Evolutionary conservation across 2,113 vertebrate genomes (phyloP).

Genomic region (Athene noctua): DNA sequence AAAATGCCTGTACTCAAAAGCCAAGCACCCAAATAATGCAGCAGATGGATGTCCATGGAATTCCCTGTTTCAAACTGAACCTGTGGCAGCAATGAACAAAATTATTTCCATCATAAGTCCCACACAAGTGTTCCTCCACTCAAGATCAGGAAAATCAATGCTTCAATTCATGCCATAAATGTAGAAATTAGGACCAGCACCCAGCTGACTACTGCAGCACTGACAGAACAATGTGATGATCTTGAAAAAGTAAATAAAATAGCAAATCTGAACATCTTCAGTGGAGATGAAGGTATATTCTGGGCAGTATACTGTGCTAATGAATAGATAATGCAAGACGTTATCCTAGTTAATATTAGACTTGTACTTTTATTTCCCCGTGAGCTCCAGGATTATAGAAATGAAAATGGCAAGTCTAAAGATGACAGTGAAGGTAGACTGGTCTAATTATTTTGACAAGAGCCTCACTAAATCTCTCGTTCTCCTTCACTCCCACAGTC

Average conservation of each 20-base stretch:
- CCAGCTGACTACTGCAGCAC: background rate
- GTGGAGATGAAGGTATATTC: background rate
- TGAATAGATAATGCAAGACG: background rate
- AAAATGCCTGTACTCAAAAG: background rate
- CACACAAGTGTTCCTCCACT: background rate
- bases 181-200: background rate
- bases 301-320: background rate
- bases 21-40: background rate
- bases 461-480: background rate
- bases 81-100: background rate
- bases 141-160: background rate
- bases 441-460: background rate
- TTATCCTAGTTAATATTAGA: background rate
- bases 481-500: background rate
- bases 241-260: background rate
- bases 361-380: background rate
- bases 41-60: background rate
- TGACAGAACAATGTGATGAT: background rate
- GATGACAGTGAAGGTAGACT: background rate
- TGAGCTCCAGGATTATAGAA: background rate
- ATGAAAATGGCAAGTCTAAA: background rate
- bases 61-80: background rate
- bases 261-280: background rate
- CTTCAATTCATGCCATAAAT: background rate
- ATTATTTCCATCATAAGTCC: background rate